Base-by-base conservation (phyloP, 2,113 vertebrate genomes). In the Noctilio leporinus region DNA sequence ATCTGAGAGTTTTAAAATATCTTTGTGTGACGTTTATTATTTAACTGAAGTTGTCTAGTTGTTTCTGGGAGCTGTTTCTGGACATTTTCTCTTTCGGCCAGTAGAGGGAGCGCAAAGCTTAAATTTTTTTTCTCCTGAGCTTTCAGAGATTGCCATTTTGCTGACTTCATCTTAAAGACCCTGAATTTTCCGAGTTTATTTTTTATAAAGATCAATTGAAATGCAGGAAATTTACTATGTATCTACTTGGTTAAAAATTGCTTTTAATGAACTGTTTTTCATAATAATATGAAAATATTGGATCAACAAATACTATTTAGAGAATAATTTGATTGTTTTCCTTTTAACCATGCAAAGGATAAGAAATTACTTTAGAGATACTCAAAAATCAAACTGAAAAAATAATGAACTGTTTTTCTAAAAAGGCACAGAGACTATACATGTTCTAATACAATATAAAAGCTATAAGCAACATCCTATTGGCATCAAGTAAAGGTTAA, bases 71-170 rank as follows among this genome's bases (percentile, higher is more conserved):
- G 86, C 53, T 84, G 33, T 80, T 89, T 80, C 51, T 85, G 17
- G 15, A 17, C 73, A 82, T 64, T 89, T 86, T 89, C n/a, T 20
- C 20, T 94, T 28, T 51, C 2, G 8, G 45, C 80, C 96, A 16
- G 53, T 67, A 97, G 97, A 96, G 97, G 97, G 96, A 33, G 96
- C 70, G 8, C 51, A 94, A 95, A 75, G 73, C 49, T 84, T 75
- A 16, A 35, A 1, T 5, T n/a, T 30, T 43, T 38, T 64, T 40
- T 70, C 38, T 30, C 12, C 16, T 51, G 3, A 0, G 43, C 5
- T 87, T 85, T 89, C 17, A 38, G 16, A 14, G 17, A 30, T 45
- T 33, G 11, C 3, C 3, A 14, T 47, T 43, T 47, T 43, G 9
- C 30, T 33, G 20, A 17, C 35, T 51, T n/a, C 17, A n/a, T 82